These are phyloP conservation scores for Catocala nupta DNA, from an alignment of 2,888 invertebrate genomes.

Conservation along the genomic window DNA sequence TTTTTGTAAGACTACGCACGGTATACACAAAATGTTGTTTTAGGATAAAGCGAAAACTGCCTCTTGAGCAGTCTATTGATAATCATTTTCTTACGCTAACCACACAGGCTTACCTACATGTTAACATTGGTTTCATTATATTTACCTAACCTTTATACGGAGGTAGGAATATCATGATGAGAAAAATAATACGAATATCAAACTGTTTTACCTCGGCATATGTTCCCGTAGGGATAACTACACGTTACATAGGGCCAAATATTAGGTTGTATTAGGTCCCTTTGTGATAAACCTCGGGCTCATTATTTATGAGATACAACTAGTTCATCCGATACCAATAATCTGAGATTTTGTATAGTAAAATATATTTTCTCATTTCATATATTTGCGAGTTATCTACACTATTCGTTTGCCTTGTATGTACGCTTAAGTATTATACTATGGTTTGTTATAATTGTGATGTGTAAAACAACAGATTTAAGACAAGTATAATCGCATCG, in stretches of 20 bases:
- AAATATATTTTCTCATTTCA: no score
- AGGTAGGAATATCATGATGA: background rate
- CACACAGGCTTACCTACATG: background rate
- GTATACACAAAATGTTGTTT: no score
- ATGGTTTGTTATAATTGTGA: no score
- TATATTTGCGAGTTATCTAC: no score
- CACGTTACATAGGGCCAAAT: background rate
- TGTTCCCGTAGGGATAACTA: background rate
- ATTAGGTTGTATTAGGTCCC: background rate
- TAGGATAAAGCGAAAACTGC: no score
- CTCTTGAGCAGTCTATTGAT: background rate
- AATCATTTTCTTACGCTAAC: background rate
- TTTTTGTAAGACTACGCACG: no score
- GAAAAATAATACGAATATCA: constrained; percentile 6
- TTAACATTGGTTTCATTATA: constrained; percentile 5
- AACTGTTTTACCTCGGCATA: background rate
- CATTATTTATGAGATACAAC: constrained; percentile 1
- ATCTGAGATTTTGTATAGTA: background rate
- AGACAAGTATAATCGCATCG: no score
- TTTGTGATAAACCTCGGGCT: background rate
- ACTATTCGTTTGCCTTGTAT: no score
- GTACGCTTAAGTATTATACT: no score
- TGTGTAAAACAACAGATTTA: no score
- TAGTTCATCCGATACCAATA: background rate
- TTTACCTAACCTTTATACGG: background rate